Evolutionary conservation across 2,113 vertebrate genomes (phyloP).

Genomic region (Burhinus bistriatus): DNA sequence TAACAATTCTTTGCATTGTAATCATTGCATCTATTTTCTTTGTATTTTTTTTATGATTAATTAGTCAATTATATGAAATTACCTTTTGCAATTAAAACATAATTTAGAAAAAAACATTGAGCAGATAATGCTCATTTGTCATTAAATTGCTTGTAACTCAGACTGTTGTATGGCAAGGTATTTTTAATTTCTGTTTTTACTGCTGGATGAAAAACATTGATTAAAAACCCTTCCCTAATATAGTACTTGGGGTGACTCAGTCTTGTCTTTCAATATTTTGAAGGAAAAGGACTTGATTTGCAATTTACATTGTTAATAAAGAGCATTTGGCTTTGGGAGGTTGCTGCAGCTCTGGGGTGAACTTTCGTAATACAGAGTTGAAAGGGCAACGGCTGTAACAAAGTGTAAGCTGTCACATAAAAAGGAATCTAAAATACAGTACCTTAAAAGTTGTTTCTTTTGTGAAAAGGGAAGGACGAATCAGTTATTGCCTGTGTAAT

Average conservation of each 20-base stretch:
- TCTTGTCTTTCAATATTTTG: slow-evolving; percentile 18
- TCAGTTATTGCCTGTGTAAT: slow-evolving; percentile 31
- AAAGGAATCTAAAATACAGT: slow-evolving; percentile 30
- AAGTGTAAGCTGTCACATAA: slow-evolving; percentile 9
- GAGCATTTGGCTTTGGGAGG: not conserved
- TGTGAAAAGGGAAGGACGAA: slow-evolving; percentile 11
- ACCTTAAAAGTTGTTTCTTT: slow-evolving; percentile 9
- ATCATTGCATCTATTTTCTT: not conserved
- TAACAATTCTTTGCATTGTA: not conserved
- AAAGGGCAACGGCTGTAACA: slow-evolving; percentile 31
- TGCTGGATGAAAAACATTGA: not conserved
- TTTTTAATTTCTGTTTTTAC: not conserved
- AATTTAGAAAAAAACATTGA: slow-evolving; percentile 48
- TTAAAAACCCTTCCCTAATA: not conserved
- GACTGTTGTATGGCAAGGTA: not conserved
- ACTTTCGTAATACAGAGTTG: not conserved
- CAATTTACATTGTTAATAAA: slow-evolving; percentile 14
- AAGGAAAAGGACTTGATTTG: not conserved
- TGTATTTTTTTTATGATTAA: slow-evolving; percentile 49
- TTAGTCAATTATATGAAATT: slow-evolving; percentile 56
- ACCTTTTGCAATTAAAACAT: slow-evolving; percentile 53
- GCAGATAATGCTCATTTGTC: slow-evolving; percentile 31
- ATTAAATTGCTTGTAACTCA: slow-evolving; percentile 5
- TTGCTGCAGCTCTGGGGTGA: not conserved
- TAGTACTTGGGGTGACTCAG: not conserved